phyloP scores from a whole-genome alignment of 1,140 invertebrate genomes.

The Bombus cullumanus region DNA sequence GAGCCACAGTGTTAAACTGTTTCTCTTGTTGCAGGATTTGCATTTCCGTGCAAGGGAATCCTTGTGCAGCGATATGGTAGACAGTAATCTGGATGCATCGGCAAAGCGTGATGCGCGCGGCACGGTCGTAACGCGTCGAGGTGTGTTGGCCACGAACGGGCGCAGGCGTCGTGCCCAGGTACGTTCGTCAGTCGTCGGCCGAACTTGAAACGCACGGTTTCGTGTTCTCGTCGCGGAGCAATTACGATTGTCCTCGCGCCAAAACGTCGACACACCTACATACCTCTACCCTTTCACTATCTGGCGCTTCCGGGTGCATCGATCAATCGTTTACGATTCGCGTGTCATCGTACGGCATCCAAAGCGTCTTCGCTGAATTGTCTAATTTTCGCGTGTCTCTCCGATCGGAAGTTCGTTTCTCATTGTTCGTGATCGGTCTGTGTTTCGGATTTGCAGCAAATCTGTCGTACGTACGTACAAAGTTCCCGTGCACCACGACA shows the following conservation, averaged over 20 bases:
- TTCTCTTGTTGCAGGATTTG: background rate
- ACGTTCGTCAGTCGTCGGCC: conserved; percentile 61
- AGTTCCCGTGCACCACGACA: background rate
- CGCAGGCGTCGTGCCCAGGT: conserved; percentile 64
- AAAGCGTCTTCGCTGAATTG: background rate
- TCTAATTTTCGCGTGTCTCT: background rate
- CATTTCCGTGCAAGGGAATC: conserved; percentile 2
- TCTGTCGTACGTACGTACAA: background rate
- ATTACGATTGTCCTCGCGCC: background rate
- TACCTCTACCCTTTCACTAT: background rate
- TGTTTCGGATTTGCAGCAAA: background rate
- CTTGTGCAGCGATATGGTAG: conserved; percentile 5
- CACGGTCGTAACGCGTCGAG: conserved; percentile 42
- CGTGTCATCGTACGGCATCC: background rate
- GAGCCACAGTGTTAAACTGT: background rate
- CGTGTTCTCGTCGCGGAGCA: background rate
- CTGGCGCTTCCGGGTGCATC: background rate
- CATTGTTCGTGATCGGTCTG: background rate
- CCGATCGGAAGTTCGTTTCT: background rate
- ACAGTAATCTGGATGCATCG: conserved; percentile 37
- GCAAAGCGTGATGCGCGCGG: conserved; percentile 43
- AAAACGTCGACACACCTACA: background rate
- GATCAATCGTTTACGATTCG: background rate
- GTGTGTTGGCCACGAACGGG: conserved; percentile 28
- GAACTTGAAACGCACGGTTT: conserved; percentile 66